A percentile compares a stretch with the other conserved stretches of the same genome.
Evolutionary conservation across 2,797 vertebrate species (phyloP).

Genomic region (Coilia nasus): DNA sequence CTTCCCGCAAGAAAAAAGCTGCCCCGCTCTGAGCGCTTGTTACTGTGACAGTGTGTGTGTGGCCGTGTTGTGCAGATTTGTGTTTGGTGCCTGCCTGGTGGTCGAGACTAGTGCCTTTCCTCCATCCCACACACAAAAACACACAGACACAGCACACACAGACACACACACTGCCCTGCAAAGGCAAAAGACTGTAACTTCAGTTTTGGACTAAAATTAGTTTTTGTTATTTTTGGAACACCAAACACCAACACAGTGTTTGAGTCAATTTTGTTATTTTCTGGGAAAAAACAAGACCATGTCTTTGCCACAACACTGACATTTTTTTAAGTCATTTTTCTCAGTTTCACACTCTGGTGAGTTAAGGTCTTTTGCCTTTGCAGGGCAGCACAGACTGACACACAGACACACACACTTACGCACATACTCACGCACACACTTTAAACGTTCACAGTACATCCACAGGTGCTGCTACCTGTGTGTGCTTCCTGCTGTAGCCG

Average conservation of each 20-base stretch:
- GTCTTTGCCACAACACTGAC: no score
- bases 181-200: no score
- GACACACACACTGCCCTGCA: no score
- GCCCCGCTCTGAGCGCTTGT: background rate
- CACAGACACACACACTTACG: background rate
- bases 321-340: no score
- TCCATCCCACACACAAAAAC: constrained; percentile 36
- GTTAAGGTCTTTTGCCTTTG: no score
- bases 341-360: no score
- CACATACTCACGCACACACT: background rate
- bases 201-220: no score
- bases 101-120: background rate
- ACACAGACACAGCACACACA: background rate
- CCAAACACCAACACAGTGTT: no score
- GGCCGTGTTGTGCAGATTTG: background rate
- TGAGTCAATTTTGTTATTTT: no score
- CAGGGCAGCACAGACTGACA: no score
- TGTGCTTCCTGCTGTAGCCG: background rate
- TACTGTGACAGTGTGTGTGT: constrained; percentile 1
- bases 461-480: background rate
- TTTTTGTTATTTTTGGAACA: no score
- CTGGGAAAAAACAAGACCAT: no score
- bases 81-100: background rate
- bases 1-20: background rate
- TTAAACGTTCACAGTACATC: background rate